Evolutionary conservation across 1,140 invertebrate genomes (phyloP).

Genomic region (Pollicipes pollicipes): DNA sequence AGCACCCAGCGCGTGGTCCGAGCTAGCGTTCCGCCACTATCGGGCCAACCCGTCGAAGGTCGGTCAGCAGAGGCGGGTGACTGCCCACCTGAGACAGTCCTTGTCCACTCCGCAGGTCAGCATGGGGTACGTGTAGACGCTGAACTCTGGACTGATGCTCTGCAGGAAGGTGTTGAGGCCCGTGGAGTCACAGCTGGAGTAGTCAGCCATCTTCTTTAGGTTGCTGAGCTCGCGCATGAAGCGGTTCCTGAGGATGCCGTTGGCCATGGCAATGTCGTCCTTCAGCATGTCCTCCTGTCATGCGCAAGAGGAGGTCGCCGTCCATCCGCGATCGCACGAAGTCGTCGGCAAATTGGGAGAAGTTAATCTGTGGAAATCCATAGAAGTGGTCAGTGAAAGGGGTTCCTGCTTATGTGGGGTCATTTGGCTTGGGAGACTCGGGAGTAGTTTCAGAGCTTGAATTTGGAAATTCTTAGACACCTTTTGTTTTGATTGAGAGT

Average conservation of each 20-base stretch:
- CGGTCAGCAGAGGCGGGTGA: neutral
- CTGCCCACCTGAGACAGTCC: conserved; percentile 41
- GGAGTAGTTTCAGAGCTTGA: too few species aligned
- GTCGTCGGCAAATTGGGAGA: conserved; percentile 26
- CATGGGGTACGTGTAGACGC: conserved; percentile 93
- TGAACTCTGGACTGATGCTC: conserved; percentile 71
- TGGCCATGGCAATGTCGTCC: conserved; percentile 79
- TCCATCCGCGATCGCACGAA: conserved; percentile 88
- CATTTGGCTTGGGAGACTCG: too few species aligned
- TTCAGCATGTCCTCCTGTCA: conserved; percentile 81
- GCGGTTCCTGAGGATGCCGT: conserved; percentile 81
- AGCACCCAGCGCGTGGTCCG: too few species aligned
- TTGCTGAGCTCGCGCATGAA: conserved; percentile 87
- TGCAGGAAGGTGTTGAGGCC: conserved; percentile 82
- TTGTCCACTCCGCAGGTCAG: conserved; percentile 85
- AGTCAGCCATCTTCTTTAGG: conserved; percentile 92
- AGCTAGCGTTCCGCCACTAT: neutral
- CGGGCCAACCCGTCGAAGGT: neutral
- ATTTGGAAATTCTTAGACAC: too few species aligned
- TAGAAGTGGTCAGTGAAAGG: too few species aligned
- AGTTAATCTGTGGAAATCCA: neutral
- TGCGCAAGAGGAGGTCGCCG: conserved; percentile 85
- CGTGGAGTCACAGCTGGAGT: conserved; percentile 78
- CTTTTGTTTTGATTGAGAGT: too few species aligned
- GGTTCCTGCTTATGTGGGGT: too few species aligned